These are phyloP conservation scores for Idaea biselata DNA, from an alignment of 2,888 invertebrate species.

Conservation along the genomic window DNA sequence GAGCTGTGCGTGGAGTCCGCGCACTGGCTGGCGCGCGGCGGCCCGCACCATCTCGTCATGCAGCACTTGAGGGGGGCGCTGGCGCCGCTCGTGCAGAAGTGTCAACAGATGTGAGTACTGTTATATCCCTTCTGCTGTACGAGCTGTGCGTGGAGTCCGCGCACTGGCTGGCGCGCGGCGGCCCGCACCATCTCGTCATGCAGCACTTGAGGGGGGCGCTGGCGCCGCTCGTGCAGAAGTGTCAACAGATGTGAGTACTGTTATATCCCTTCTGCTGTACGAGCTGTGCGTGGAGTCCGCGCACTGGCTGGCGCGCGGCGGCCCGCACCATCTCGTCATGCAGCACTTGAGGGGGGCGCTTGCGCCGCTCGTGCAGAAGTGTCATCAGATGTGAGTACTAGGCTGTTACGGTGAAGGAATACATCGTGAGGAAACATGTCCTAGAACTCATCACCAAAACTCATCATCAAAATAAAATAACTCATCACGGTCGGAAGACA, in stretches of 20 bases:
- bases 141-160: slow-evolving; percentile 97
- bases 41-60: slow-evolving; percentile 87
- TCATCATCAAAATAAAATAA: no score
- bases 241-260: slow-evolving; percentile 96
- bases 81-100: slow-evolving; percentile 96
- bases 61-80: slow-evolving; percentile 94
- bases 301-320: slow-evolving; percentile 91
- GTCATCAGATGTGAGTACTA: slow-evolving; percentile 96
- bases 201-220: slow-evolving; percentile 94
- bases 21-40: slow-evolving; percentile 91
- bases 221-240: slow-evolving; percentile 96
- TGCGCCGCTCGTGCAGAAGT: slow-evolving; percentile 96
- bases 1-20: slow-evolving; percentile 97
- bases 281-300: slow-evolving; percentile 97
- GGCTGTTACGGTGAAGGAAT: no score
- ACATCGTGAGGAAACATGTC: no score
- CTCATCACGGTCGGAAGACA: no score
- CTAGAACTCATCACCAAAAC: no score
- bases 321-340: slow-evolving; percentile 87
- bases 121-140: slow-evolving; percentile 96
- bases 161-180: slow-evolving; percentile 91
- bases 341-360: slow-evolving; percentile 94
- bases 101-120: slow-evolving; percentile 96
- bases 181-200: slow-evolving; percentile 87
- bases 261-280: slow-evolving; percentile 96